These are phyloP conservation scores for Pyrochroa serraticornis DNA, from an alignment of 2,888 invertebrate genomes.

Conservation along the genomic window DNA sequence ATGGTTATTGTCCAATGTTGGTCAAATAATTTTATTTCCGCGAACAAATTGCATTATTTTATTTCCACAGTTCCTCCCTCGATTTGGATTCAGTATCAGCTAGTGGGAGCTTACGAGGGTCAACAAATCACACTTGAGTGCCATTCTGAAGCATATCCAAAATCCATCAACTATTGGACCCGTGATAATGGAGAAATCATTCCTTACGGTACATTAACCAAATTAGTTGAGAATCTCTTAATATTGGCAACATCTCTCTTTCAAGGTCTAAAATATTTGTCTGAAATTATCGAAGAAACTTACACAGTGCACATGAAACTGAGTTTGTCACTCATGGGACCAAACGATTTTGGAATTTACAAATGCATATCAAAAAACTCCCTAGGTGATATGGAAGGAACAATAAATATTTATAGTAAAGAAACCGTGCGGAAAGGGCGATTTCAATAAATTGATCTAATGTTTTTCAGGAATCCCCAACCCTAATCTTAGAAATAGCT, in stretches of 20 bases:
- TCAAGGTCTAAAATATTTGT: constrained; percentile 63
- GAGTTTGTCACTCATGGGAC: constrained; percentile 65
- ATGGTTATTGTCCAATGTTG: constrained; percentile 83
- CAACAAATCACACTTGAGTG: constrained; percentile 80
- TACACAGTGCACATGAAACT: constrained; percentile 76
- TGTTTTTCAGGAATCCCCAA: constrained; percentile 25
- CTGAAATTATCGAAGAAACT: constrained; percentile 70
- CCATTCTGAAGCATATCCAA: constrained; percentile 83
- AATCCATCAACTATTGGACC: constrained; percentile 87
- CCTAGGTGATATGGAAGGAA: constrained; percentile 74
- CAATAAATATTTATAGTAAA: constrained; percentile 73
- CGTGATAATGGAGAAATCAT: constrained; percentile 77
- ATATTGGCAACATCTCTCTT: not conserved
- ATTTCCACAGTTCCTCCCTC: constrained; percentile 78
- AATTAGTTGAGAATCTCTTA: constrained; percentile 8
- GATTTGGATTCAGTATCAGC: constrained; percentile 82
- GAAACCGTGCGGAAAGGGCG: no score
- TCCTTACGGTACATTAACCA: constrained; percentile 65
- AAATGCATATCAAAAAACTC: constrained; percentile 77
- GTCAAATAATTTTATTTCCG: constrained; percentile 41
- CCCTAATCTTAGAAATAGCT: constrained; percentile 22
- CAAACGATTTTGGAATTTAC: constrained; percentile 70
- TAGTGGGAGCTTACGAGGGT: constrained; percentile 79
- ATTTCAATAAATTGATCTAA: no score
- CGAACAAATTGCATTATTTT: not conserved